These are phyloP conservation scores for Osmoderma eremita DNA, from an alignment of 2,888 invertebrate species.

Conservation along the genomic window DNA sequence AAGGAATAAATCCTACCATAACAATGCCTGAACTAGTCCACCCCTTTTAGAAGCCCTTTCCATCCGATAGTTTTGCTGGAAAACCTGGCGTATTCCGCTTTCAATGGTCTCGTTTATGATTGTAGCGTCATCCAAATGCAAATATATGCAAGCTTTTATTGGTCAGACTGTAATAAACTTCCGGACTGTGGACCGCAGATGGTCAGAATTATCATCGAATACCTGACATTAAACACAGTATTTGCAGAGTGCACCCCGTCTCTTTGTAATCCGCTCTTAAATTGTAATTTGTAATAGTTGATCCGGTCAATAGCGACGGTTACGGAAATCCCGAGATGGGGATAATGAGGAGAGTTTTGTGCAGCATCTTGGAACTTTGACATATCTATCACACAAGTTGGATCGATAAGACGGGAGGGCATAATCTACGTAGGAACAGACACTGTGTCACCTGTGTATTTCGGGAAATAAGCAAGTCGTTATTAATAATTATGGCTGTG, in stretches of 20 bases:
- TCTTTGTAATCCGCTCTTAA: conserved; percentile 46
- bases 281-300: conserved; percentile 58
- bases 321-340: conserved; percentile 15
- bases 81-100: neutral
- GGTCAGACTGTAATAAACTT: conserved; percentile 32
- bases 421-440: conserved; percentile 23
- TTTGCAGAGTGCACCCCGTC: conserved; percentile 21
- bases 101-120: conserved; percentile 20
- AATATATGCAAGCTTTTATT: conserved; percentile 38
- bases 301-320: conserved; percentile 55
- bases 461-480: conserved; percentile 34
- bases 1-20: too few relatives aligned
- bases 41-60: too few relatives aligned
- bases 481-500: conserved; percentile 29
- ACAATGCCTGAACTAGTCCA: too few relatives aligned
- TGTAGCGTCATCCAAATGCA: conserved; percentile 27
- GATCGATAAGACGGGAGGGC: conserved; percentile 29
- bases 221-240: conserved; percentile 24
- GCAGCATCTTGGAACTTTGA: conserved; percentile 49
- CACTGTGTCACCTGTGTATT: conserved; percentile 26
- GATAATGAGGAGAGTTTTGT: conserved; percentile 38
- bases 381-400: conserved; percentile 57
- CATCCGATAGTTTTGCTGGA: too few relatives aligned
- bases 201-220: conserved; percentile 39
- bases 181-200: conserved; percentile 20